Conservation (phyloP, 1,140 invertebrate genomes). For the Drosophila littoralis region DNA sequence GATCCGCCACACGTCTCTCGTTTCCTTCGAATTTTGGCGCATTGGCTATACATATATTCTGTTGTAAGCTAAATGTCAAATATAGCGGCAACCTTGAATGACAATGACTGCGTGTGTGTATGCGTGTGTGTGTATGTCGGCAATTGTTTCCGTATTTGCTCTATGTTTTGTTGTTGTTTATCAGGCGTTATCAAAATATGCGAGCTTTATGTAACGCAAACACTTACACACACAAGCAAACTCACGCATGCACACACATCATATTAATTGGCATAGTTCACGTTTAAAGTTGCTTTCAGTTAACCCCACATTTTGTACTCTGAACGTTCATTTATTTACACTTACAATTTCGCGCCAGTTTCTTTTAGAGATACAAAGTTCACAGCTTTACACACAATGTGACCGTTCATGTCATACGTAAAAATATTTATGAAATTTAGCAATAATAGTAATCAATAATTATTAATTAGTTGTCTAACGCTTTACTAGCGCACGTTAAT, state of each 20-base stretch:
- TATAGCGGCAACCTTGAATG: constrained; percentile 61
- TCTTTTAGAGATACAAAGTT: constrained; percentile 35
- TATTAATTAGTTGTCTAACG: no score
- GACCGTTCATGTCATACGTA: constrained; percentile 4
- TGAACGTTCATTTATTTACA: constrained; percentile 12
- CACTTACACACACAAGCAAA: neutral
- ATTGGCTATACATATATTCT: constrained; percentile 25
- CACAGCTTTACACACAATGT: constrained; percentile 11
- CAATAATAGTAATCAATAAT: no score
- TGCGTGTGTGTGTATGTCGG: constrained; percentile 1
- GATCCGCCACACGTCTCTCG: neutral
- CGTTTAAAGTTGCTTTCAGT: neutral
- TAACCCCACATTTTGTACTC: neutral
- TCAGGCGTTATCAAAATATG: constrained; percentile 53
- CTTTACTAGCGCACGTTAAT: no score
- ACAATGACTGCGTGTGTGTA: constrained; percentile 32
- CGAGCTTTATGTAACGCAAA: constrained; percentile 62
- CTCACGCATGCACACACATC: neutral
- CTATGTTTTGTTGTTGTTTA: constrained; percentile 50
- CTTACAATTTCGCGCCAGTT: constrained; percentile 41
- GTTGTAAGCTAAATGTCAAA: constrained; percentile 46
- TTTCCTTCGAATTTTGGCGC: constrained; percentile 4
- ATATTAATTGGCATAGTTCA: neutral
- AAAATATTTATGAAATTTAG: no score
- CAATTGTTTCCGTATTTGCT: constrained; percentile 54